These are phyloP conservation scores for Hylaeus anthracinus DNA, from an alignment of 1,140 invertebrate genomes.

Conservation along the genomic window DNA sequence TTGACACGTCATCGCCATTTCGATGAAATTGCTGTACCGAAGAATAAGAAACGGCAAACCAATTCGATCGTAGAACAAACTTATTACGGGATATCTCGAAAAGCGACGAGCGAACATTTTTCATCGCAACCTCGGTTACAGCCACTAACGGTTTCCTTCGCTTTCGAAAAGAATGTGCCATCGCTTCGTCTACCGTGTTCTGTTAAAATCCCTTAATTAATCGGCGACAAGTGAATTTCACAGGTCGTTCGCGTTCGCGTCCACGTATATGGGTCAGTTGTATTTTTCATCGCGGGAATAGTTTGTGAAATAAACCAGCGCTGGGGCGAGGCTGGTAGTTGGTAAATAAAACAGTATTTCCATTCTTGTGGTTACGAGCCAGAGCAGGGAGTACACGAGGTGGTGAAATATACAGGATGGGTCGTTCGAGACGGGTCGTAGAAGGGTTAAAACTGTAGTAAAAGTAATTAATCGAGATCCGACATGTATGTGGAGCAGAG, in stretches of 20 bases:
- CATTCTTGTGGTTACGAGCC: not conserved
- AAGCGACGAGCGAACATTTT: not conserved
- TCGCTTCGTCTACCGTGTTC: no score
- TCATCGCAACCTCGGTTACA: not conserved
- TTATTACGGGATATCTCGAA: not conserved
- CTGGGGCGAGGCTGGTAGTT: not conserved
- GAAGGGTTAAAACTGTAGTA: not conserved
- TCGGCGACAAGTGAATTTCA: not conserved
- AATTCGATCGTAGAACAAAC: not conserved
- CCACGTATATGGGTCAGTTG: not conserved
- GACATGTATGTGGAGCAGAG: not conserved
- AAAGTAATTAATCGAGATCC: not conserved
- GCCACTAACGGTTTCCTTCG: no score
- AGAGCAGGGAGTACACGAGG: not conserved
- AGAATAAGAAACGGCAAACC: no score
- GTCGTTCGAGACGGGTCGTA: no score
- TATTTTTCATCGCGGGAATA: not conserved
- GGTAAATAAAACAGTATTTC: not conserved
- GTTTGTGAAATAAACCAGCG: not conserved
- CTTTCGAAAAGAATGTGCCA: no score
- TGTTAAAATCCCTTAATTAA: slow-evolving; percentile 7
- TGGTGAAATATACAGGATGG: not conserved
- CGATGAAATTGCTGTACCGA: no score
- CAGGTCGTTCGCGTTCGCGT: not conserved
- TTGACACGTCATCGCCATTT: no score